These are phyloP conservation scores for Diaperis boleti DNA, from an alignment of 2,888 invertebrate species.

Conservation along the genomic window DNA sequence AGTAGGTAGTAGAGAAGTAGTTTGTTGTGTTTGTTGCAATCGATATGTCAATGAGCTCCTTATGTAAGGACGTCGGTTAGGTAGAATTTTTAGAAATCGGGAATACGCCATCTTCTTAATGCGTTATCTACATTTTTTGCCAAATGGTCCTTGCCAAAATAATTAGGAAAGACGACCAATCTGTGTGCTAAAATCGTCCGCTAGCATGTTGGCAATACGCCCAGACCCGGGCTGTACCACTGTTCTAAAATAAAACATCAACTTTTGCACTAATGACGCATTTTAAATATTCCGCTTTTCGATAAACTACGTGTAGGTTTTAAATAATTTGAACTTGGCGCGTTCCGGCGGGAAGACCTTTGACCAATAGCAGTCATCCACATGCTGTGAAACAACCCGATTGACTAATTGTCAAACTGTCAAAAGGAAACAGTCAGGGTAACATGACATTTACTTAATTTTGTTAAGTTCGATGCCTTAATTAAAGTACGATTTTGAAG, in stretches of 20 bases:
- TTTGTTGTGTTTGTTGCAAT: too few relatives aligned
- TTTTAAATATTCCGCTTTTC: constrained; percentile 37
- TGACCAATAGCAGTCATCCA: constrained; percentile 68
- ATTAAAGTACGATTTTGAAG: constrained; percentile 1
- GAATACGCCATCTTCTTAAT: background rate
- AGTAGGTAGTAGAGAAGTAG: too few relatives aligned
- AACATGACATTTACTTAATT: constrained; percentile 29
- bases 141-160: constrained; percentile 76
- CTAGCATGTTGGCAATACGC: constrained; percentile 60
- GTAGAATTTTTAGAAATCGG: constrained; percentile 1
- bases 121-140: constrained; percentile 43
- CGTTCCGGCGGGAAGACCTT: constrained; percentile 42
- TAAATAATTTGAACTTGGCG: constrained; percentile 39
- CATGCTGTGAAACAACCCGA: constrained; percentile 62
- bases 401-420: constrained; percentile 32
- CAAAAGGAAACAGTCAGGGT: constrained; percentile 34
- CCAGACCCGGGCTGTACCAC: constrained; percentile 68
- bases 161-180: constrained; percentile 76
- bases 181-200: constrained; percentile 71
- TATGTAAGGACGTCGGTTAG: constrained; percentile 41
- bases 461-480: background rate
- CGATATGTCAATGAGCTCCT: too few relatives aligned
- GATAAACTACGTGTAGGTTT: constrained; percentile 30
- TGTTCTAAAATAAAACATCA: constrained; percentile 56
- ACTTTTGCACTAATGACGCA: constrained; percentile 60